These are phyloP conservation scores for Morus bassanus DNA, from an alignment of 2,797 vertebrate species.

Conservation along the genomic window DNA sequence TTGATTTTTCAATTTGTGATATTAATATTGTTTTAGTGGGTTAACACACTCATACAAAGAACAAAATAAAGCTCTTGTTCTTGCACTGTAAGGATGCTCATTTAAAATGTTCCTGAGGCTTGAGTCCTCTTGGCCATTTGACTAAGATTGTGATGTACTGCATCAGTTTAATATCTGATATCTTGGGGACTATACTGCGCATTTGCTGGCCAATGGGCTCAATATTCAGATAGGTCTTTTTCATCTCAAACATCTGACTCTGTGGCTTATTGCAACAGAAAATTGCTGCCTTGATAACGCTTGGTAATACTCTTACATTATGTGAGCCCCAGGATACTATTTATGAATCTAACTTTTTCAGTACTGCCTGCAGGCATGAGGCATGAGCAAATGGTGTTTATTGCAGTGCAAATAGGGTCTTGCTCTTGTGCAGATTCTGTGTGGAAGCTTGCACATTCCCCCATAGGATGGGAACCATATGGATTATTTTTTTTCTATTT, in stretches of 20 bases:
- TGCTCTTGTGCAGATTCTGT: conserved; percentile 42
- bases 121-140: conserved; percentile 16
- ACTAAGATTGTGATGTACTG: not conserved
- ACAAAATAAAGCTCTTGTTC: not conserved
- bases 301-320: conserved; percentile 60
- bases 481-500: conserved; percentile 30
- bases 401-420: conserved; percentile 66
- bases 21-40: conserved; percentile 30
- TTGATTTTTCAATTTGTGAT: conserved; percentile 32
- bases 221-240: conserved; percentile 22
- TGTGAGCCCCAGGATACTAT: conserved; percentile 58
- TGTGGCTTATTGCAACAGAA: conserved; percentile 56
- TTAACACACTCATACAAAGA: not conserved
- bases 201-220: conserved; percentile 26
- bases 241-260: conserved; percentile 15
- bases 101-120: conserved; percentile 26
- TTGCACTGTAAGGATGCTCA: not conserved
- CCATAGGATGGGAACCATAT: conserved; percentile 57
- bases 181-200: not conserved
- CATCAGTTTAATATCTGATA: conserved; percentile 36
- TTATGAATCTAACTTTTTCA: conserved; percentile 47
- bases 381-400: conserved; percentile 54
- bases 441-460: conserved; percentile 41
- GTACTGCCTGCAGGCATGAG: conserved; percentile 58
- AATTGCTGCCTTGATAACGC: conserved; percentile 58